These are phyloP conservation scores for Gortyna flavago DNA, from an alignment of 2,888 invertebrate genomes.

Conservation along the genomic window DNA sequence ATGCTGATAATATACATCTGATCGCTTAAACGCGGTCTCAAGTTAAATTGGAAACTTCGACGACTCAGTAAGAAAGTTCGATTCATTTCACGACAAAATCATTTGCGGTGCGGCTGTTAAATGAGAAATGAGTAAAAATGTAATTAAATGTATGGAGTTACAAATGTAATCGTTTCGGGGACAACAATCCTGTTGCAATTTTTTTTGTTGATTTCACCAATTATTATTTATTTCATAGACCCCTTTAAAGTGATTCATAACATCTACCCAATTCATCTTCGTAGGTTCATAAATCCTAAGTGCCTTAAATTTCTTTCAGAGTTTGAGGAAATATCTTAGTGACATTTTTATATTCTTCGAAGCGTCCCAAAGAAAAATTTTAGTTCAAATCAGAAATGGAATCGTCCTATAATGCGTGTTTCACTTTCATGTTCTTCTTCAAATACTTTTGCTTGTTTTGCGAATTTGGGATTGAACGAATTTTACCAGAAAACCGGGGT, in stretches of 20 bases:
- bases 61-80: slow-evolving; percentile 52
- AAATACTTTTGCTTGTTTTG: slow-evolving; percentile 27
- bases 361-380: slow-evolving; percentile 37
- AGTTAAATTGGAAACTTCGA: slow-evolving; percentile 77
- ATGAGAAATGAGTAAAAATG: slow-evolving; percentile 17
- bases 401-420: slow-evolving; percentile 37
- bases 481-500: slow-evolving; percentile 15
- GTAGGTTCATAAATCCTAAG: slow-evolving; percentile 31
- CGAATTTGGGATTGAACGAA: slow-evolving; percentile 13
- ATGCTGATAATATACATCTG: slow-evolving; percentile 68
- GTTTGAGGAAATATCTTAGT: slow-evolving; percentile 15
- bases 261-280: slow-evolving; percentile 20
- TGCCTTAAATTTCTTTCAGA: slow-evolving; percentile 8
- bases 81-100: slow-evolving; percentile 62
- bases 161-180: not conserved
- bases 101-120: not conserved
- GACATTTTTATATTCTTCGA: slow-evolving; percentile 34
- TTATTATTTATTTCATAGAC: not conserved
- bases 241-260: slow-evolving; percentile 11
- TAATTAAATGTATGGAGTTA: not conserved
- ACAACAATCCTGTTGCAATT: not conserved
- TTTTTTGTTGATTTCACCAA: not conserved
- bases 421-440: slow-evolving; percentile 14
- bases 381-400: slow-evolving; percentile 38
- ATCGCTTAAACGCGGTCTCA: slow-evolving; percentile 66